Evolutionary conservation across 2,888 invertebrate species (phyloP), one percentile per base, ranked within the genome.

Genomic region (Oscheius sp.): DNA sequence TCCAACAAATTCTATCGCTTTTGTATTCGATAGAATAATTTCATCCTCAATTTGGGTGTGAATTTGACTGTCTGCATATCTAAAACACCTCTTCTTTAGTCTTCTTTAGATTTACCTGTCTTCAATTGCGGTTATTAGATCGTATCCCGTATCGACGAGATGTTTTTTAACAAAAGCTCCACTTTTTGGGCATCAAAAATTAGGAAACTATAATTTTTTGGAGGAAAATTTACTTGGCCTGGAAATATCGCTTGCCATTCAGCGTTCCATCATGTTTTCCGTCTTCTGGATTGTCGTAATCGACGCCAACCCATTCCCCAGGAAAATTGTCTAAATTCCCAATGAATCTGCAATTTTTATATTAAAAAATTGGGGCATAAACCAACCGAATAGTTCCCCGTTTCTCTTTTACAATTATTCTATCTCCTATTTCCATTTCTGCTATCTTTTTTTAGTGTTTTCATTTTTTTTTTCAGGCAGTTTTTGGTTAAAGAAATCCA

Each of bases 211-310:
- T 45, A 1, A 41, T 43, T 41, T 43, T n/a, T n/a, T 41, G 21
- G 18, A 16, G 41, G 41, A 27, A 29, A 66, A 71, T 74, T 56
- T 58, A 88, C 88, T 82, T 85, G 25, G 89, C 87, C 88, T 92
- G 91, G 89, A 96, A 98, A 89, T 96, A 97, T 80, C 92, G 92
- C 59, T 92, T 90, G 59, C 93, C 94, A 78, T 94, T 92, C 53
- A 95, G 92, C 55, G 91, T 92, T 0, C 98, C 98, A 91, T 95
- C 93, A 88, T 98, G 97, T 89, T 95, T 96, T 1, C 98, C 98
- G 85, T 97, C 91, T 7, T 90, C 90, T 2, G 92, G 91, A 85
- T 95, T 93, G 89, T 98, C 97, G 97, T 97, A 98, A 89, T 98
- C 97, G n/a, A 98, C 92, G 0, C 98, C 98, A 35, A 72, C 72